These are phyloP conservation scores for Cheilinus undulatus DNA, from an alignment of 2,113 vertebrate species.

Conservation along the genomic window DNA sequence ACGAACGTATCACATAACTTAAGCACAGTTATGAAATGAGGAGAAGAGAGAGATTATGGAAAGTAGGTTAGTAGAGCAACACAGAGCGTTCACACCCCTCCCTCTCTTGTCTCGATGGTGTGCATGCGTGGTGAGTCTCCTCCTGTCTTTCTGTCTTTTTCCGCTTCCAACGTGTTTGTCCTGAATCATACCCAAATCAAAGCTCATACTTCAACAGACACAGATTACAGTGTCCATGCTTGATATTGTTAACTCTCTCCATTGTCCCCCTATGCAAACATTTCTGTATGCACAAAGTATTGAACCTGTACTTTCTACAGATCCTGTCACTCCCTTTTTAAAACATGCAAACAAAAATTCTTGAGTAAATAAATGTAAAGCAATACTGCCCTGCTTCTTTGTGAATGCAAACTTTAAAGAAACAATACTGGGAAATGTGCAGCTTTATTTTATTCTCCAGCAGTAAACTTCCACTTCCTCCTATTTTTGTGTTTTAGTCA, in stretches of 20 bases:
- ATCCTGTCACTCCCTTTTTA: background rate
- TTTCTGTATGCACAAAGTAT: background rate
- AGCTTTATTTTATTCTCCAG: slow-evolving; percentile 38
- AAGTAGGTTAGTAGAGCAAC: slow-evolving; percentile 86
- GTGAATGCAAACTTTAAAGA: slow-evolving; percentile 24
- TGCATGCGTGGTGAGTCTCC: slow-evolving; percentile 41
- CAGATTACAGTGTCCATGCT: slow-evolving; percentile 7
- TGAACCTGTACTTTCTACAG: slow-evolving; percentile 14
- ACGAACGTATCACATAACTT: slow-evolving; percentile 76
- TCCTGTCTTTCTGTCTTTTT: slow-evolving; percentile 20
- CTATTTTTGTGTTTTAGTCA: slow-evolving; percentile 33
- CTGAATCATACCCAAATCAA: slow-evolving; percentile 1
- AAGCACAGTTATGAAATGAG: slow-evolving; percentile 81
- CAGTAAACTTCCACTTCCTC: slow-evolving; percentile 76
- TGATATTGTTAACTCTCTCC: background rate
- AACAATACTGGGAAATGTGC: slow-evolving; percentile 56
- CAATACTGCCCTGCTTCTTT: slow-evolving; percentile 22
- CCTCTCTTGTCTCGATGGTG: slow-evolving; percentile 28
- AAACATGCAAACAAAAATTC: background rate
- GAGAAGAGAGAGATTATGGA: slow-evolving; percentile 79
- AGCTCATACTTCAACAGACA: background rate
- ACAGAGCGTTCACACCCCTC: slow-evolving; percentile 60
- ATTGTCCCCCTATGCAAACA: background rate
- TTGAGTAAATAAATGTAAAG: background rate
- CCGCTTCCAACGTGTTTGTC: slow-evolving; percentile 37